Conservation (phyloP, 2,113 vertebrate species). For the Pyxicephalus adspersus region DNA sequence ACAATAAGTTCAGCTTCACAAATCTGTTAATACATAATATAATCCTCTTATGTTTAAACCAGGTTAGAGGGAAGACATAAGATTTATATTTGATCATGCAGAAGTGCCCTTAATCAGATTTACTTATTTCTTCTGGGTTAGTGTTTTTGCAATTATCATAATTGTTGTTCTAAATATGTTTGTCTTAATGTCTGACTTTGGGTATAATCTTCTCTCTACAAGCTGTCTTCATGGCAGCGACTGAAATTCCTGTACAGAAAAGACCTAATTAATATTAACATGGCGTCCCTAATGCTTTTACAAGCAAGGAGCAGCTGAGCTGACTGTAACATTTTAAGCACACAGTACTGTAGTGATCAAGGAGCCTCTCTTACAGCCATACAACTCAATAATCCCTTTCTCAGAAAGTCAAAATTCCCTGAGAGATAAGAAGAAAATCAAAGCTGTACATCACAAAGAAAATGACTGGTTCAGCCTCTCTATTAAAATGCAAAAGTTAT, state of each 20-base stretch:
- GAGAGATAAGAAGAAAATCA: constrained; percentile 78
- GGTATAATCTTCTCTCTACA: constrained; percentile 79
- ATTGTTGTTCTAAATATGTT: constrained; percentile 95
- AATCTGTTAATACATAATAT: constrained; percentile 97
- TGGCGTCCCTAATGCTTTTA: constrained; percentile 78
- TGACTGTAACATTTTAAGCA: constrained; percentile 78
- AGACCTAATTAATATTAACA: constrained; percentile 92
- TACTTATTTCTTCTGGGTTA: constrained; percentile 85
- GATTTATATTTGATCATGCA: constrained; percentile 98
- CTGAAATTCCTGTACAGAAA: constrained; percentile 86
- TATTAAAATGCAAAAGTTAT: constrained; percentile 81
- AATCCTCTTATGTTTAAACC: constrained; percentile 88
- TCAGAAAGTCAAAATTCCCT: constrained; percentile 78
- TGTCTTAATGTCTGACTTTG: constrained; percentile 84
- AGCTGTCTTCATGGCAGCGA: constrained; percentile 61
- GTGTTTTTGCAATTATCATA: constrained; percentile 97
- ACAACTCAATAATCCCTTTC: constrained; percentile 83
- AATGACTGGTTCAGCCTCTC: constrained; percentile 75
- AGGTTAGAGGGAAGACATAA: constrained; percentile 89
- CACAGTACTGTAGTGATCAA: constrained; percentile 84
- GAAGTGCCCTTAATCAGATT: constrained; percentile 96
- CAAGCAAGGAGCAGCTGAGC: constrained; percentile 75
- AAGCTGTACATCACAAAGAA: constrained; percentile 80
- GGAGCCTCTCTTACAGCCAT: constrained; percentile 79
- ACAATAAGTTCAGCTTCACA: constrained; percentile 87